These are phyloP conservation scores for Saturnia japonica DNA, from an alignment of 2,888 invertebrate species.

Conservation along the genomic window DNA sequence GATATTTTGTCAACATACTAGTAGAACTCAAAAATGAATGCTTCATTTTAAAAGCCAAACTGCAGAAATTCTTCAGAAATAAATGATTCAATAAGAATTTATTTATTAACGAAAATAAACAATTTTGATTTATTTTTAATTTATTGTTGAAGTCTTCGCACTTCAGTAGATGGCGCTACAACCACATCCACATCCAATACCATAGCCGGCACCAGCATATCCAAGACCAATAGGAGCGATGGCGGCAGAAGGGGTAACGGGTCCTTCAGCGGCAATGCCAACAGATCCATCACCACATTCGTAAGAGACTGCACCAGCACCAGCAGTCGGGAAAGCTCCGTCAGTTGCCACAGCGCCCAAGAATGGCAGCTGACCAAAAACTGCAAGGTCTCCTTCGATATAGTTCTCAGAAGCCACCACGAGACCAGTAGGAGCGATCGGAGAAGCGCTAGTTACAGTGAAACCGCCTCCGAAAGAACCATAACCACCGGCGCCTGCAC, in stretches of 20 bases:
- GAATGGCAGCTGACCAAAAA: constrained; percentile 42
- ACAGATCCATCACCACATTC: constrained; percentile 42
- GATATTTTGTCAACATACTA: background rate
- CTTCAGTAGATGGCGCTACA: constrained; percentile 18
- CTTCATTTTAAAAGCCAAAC: background rate
- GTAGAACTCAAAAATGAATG: background rate
- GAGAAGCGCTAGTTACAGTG: constrained; percentile 38
- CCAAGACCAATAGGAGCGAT: constrained; percentile 24
- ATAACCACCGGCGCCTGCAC: constrained; percentile 2
- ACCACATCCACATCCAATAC: constrained; percentile 15
- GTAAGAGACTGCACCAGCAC: constrained; percentile 43
- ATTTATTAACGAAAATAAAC: constrained; percentile 12
- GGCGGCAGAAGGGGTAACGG: constrained; percentile 21
- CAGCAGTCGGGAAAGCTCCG: constrained; percentile 44
- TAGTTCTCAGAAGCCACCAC: constrained; percentile 43
- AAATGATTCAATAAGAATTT: background rate
- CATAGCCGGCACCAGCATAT: constrained; percentile 23
- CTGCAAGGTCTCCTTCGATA: constrained; percentile 39
- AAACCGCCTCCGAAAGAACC: constrained; percentile 34
- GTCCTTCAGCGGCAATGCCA: constrained; percentile 30
- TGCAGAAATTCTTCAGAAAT: background rate
- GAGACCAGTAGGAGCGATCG: constrained; percentile 39
- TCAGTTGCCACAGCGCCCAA: constrained; percentile 40
- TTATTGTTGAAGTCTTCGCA: background rate
- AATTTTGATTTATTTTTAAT: background rate